Evolutionary conservation across 2,888 invertebrate genomes (phyloP).

Genomic region (Crioceris asparagi): DNA sequence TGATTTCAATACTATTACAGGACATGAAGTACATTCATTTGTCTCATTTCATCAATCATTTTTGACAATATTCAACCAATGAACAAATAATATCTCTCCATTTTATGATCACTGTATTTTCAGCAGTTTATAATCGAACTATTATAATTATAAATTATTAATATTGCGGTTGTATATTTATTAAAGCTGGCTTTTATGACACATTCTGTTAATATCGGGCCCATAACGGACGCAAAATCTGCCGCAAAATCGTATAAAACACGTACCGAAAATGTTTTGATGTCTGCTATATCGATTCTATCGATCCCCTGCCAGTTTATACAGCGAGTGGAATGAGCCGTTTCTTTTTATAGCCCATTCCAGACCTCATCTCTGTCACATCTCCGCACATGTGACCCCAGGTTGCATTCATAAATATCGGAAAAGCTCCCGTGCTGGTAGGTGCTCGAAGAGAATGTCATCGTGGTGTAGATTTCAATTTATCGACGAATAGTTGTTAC

Average conservation of each 20-base stretch:
- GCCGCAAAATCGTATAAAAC: slow-evolving; percentile 34
- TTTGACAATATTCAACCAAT: too few species aligned
- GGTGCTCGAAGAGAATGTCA: slow-evolving; percentile 32
- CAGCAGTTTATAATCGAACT: too few species aligned
- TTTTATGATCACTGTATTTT: too few species aligned
- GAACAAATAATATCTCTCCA: too few species aligned
- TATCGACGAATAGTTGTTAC: slow-evolving; percentile 8
- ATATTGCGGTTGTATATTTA: too few species aligned
- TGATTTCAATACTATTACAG: too few species aligned
- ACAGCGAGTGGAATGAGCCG: slow-evolving; percentile 35
- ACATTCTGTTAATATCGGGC: slow-evolving; percentile 24
- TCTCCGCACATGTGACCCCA: slow-evolving; percentile 33
- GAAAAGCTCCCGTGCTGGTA: slow-evolving; percentile 31
- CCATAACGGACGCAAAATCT: slow-evolving; percentile 32
- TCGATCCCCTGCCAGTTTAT: slow-evolving; percentile 25
- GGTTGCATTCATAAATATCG: slow-evolving; percentile 33
- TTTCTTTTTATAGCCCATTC: slow-evolving; percentile 38
- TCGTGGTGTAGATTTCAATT: too few species aligned
- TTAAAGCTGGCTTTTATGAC: too few species aligned
- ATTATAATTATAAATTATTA: too few species aligned
- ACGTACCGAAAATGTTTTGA: slow-evolving; percentile 35
- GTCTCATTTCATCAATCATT: too few species aligned
- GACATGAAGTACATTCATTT: too few species aligned
- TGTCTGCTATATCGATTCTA: slow-evolving; percentile 35
- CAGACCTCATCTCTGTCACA: slow-evolving; percentile 33